Conservation (phyloP, 2,797 vertebrate genomes). For the Pseudomugil gertrudae region DNA sequence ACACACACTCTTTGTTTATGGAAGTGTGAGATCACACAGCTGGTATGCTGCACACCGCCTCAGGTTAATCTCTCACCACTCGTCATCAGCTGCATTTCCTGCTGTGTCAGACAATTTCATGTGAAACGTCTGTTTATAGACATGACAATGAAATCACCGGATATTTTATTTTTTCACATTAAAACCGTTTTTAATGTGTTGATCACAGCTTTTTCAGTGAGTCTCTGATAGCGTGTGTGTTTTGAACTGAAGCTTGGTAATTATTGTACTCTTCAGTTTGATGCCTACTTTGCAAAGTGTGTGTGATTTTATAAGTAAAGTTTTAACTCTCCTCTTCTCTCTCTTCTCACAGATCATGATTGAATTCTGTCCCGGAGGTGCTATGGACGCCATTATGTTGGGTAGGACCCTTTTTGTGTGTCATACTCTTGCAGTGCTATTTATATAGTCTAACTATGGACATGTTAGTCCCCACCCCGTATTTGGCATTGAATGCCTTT, state of each 20-base stretch:
- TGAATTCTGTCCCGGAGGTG: constrained; percentile 96
- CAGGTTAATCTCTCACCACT: constrained; percentile 7
- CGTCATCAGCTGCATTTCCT: background rate
- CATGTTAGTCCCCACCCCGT: rapidly evolving
- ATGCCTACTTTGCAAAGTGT: constrained; percentile 25
- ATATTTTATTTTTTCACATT: background rate
- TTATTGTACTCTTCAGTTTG: background rate
- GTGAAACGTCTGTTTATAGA: background rate
- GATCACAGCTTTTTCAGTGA: background rate
- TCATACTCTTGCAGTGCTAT: background rate
- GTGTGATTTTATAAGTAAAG: background rate
- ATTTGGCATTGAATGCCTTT: constrained; percentile 7
- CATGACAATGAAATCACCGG: background rate
- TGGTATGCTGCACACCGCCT: constrained; percentile 20
- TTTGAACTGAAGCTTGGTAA: background rate
- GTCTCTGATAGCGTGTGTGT: background rate
- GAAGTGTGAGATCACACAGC: constrained; percentile 37
- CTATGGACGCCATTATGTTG: constrained; percentile 95
- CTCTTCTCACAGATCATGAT: constrained; percentile 90
- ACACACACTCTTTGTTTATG: constrained; percentile 7
- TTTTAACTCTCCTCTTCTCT: constrained; percentile 14
- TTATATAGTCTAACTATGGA: background rate
- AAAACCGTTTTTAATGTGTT: background rate
- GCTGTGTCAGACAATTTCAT: background rate
- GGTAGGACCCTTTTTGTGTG: constrained; percentile 79